Evolutionary conservation across 2,113 vertebrate species (phyloP), one percentile per base, ranked within the genome.

Genomic region (Lepus timidus): DNA sequence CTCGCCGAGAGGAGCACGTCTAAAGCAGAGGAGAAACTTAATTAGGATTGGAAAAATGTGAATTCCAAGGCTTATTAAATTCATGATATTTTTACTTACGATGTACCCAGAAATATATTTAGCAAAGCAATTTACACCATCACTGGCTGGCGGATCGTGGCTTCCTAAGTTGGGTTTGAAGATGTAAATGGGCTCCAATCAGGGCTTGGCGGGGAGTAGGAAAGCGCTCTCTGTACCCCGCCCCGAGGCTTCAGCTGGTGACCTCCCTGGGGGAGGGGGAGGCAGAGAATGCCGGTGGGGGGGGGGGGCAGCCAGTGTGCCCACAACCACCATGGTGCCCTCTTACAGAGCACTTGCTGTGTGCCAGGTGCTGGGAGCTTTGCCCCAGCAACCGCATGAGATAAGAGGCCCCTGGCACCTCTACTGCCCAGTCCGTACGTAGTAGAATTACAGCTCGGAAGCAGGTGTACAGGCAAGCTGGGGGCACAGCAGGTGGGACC

Each of bases 71-170:
- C 97, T 97, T 97, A 95, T 97, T 96, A 93, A 96, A 96, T 97
- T 97, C 97, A 92, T 96, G 96, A 94, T 97, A 97, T 96, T 97
- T 97, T 96, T 97, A 96, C 96, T 96, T 95, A 94, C 95, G 90
- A 95, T 95, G 96, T 95, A 96, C 91, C 91, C 96, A 95, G 90
- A 96, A 96, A 97, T 97, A 97, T 96, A 96, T 97, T 97, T 97
- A 97, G 97, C 97, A 97, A 89, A 96, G 96, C 95, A 97, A 95
- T 93, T 90, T 95, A 95, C 97, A 97, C 97, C 95, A 86, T 96
- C 97, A 49, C 91, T 95, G 96, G 96, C 96, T 97, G 97, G 97
- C 94, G 96, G 96, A 96, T 97, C 79, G 96, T 95, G 93, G 97
- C 95, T 97, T 95, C 95, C 95, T 91, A 95, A 96, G 96, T 95